A percentile compares a stretch with the other conserved stretches of the same genome.
Evolutionary conservation across 2,888 invertebrate genomes (phyloP).

Genomic region (Steinernema hermaphroditum): DNA sequence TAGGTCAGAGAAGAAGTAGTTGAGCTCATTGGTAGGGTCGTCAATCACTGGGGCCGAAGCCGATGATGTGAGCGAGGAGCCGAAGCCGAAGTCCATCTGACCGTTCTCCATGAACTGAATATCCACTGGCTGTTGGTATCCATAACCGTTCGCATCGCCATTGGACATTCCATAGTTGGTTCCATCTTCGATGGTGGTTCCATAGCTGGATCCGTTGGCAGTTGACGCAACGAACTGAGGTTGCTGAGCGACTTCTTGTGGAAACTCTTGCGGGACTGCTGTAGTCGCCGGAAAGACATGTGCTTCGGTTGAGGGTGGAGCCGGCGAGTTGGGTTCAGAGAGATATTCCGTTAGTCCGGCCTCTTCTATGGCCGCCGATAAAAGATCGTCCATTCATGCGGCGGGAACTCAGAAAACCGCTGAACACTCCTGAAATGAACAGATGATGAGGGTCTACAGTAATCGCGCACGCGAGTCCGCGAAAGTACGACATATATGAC

Average conservation of each 20-base stretch:
- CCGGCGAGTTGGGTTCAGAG: constrained; percentile 11
- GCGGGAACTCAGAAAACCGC: background rate
- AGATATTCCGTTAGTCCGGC: constrained; percentile 3
- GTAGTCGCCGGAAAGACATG: background rate
- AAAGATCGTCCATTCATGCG: constrained; percentile 20
- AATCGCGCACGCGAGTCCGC: background rate
- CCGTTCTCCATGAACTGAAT: background rate
- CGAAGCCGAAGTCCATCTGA: constrained; percentile 3
- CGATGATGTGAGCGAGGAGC: background rate
- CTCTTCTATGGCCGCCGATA: constrained; percentile 6
- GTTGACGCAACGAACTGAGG: background rate
- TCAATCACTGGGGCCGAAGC: background rate
- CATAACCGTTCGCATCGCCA: background rate
- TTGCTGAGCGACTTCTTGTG: background rate
- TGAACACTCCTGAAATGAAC: background rate
- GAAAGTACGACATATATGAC: constrained; percentile 1
- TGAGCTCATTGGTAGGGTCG: background rate
- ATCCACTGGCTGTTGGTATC: background rate
- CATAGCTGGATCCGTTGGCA: no score
- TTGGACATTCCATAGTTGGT: no score
- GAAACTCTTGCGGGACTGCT: background rate
- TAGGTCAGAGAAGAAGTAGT: constrained; percentile 7
- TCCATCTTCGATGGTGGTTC: no score
- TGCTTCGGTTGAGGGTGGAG: background rate
- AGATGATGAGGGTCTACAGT: background rate